These are phyloP conservation scores for Antechinus flavipes DNA, from an alignment of 2,113 vertebrate species.

Conservation along the genomic window DNA sequence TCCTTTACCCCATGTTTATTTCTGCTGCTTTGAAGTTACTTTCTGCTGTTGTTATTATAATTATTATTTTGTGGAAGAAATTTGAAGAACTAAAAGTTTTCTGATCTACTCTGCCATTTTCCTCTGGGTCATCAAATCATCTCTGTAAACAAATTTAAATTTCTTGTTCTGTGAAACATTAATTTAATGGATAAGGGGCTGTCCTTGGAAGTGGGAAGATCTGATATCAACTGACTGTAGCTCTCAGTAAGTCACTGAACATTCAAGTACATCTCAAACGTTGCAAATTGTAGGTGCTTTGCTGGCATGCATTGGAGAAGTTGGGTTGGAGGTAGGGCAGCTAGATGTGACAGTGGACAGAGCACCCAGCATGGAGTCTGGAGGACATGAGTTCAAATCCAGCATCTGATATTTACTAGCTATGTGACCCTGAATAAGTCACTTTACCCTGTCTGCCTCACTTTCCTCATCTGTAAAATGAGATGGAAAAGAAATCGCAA, in stretches of 20 bases:
- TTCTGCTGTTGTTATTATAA: too few species aligned
- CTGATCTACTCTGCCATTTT: too few species aligned
- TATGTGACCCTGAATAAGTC: neutral
- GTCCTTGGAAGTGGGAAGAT: neutral
- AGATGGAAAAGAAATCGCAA: too few species aligned
- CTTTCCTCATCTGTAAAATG: neutral
- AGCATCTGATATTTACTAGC: neutral
- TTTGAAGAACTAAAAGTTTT: too few species aligned
- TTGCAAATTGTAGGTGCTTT: neutral
- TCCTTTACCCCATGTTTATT: too few species aligned
- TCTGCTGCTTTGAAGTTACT: too few species aligned
- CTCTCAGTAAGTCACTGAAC: neutral
- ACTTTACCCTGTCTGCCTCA: neutral
- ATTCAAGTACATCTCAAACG: neutral
- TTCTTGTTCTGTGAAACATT: neutral
- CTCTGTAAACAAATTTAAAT: neutral
- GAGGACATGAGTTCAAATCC: neutral
- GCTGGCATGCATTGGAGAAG: neutral
- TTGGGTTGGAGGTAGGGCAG: too few species aligned
- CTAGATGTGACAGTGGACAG: neutral
- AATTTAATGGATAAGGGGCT: neutral
- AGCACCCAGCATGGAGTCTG: neutral
- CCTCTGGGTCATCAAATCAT: too few species aligned
- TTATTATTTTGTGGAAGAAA: too few species aligned
- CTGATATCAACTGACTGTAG: neutral